Conservation (phyloP, 2,113 vertebrate species). For the Telmatochromis sp. region DNA sequence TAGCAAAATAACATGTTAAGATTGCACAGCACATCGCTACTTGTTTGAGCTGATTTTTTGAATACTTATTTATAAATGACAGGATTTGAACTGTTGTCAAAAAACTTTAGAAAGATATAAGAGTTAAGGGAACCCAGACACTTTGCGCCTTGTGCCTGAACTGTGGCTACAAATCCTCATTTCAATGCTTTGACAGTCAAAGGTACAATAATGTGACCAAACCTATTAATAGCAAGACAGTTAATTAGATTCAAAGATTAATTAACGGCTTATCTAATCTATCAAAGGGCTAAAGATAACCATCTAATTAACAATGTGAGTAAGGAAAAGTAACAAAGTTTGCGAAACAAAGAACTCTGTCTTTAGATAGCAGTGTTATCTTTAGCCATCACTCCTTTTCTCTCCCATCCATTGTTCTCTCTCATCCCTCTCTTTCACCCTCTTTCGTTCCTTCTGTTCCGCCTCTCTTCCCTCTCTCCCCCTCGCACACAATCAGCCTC, state of each 20-base stretch:
- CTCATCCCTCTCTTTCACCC: background rate
- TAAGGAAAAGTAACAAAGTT: slow-evolving; percentile 44
- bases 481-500: background rate
- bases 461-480: slow-evolving; percentile 3
- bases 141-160: background rate
- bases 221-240: slow-evolving; percentile 52
- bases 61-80: background rate
- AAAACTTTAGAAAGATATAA: background rate
- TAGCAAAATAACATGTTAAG: background rate
- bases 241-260: slow-evolving; percentile 71
- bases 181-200: slow-evolving; percentile 30
- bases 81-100: background rate
- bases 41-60: background rate
- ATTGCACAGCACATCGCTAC: background rate
- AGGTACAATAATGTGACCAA: slow-evolving; percentile 40
- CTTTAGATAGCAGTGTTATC: slow-evolving; percentile 24
- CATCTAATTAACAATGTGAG: slow-evolving; percentile 64
- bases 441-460: background rate
- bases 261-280: slow-evolving; percentile 62
- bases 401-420: slow-evolving; percentile 19
- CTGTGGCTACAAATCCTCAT: background rate
- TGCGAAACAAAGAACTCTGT: slow-evolving; percentile 50
- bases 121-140: background rate
- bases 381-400: background rate
- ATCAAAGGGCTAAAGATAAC: slow-evolving; percentile 67